Percentiles rank a stretch among this genome's conserved stretches.
Evolutionary conservation across 1,140 invertebrate genomes (phyloP).

Genomic region (Drosophila sulfurigaster): DNA sequence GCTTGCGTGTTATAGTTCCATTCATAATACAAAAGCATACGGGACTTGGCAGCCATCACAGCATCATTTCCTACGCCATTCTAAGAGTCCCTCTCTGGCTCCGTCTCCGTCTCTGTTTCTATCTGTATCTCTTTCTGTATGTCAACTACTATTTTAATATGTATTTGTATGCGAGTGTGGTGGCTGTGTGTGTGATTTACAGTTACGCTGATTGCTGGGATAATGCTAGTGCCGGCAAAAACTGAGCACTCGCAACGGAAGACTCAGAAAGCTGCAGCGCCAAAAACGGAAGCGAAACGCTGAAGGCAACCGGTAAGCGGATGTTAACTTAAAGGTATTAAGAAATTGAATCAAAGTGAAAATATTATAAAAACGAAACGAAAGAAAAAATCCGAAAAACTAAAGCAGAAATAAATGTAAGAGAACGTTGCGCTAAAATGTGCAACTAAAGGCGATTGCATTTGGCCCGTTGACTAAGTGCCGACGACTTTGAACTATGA

Average conservation of each 20-base stretch:
- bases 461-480: slow-evolving; percentile 66
- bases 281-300: slow-evolving; percentile 35
- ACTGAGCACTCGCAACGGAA: slow-evolving; percentile 21
- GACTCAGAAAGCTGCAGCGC: slow-evolving; percentile 13
- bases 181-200: slow-evolving; percentile 72
- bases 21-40: slow-evolving; percentile 81
- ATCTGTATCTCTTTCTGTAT: slow-evolving; percentile 10
- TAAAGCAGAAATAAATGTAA: background rate
- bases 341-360: slow-evolving; percentile 82
- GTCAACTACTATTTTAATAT: slow-evolving; percentile 45
- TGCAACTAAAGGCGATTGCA: slow-evolving; percentile 62
- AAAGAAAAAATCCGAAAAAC: slow-evolving; percentile 18
- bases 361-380: slow-evolving; percentile 66
- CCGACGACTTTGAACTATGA: slow-evolving; percentile 75
- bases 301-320: slow-evolving; percentile 70
- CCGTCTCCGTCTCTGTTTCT: background rate
- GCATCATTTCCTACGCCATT: slow-evolving; percentile 79
- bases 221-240: slow-evolving; percentile 61
- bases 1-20: slow-evolving; percentile 77
- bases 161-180: background rate
- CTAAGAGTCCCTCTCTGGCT: slow-evolving; percentile 35
- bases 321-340: slow-evolving; percentile 83
- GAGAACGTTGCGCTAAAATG: background rate
- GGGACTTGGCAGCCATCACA: slow-evolving; percentile 63
- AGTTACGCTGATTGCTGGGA: slow-evolving; percentile 79